Percentiles rank a stretch among this genome's conserved stretches.
Evolutionary conservation across 2,888 invertebrate genomes (phyloP).

Genomic region (Ephialtes manifestator): DNA sequence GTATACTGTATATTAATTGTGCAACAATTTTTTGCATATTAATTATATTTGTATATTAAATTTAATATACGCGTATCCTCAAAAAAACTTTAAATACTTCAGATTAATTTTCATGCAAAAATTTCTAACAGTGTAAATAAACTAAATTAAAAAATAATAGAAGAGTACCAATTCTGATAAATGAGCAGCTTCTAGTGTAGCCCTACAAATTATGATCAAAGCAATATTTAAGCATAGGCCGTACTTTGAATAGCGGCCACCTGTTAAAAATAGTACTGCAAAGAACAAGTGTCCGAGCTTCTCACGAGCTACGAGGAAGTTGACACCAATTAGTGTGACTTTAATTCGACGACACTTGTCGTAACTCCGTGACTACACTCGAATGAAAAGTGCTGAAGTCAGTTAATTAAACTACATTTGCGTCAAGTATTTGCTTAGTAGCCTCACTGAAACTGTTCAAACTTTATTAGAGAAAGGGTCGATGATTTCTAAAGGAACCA

Average conservation of each 20-base stretch:
- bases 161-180: too few species aligned
- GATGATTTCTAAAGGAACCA: neutral
- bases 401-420: constrained; percentile 9
- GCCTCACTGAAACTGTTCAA: neutral
- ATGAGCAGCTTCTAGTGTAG: too few species aligned
- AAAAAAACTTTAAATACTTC: too few species aligned
- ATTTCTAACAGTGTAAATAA: too few species aligned
- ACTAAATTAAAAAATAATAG: too few species aligned
- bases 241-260: neutral
- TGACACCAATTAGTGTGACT: constrained; percentile 62
- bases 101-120: too few species aligned
- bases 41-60: too few species aligned
- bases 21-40: too few species aligned
- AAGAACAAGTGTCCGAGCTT: constrained; percentile 29
- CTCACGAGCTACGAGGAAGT: constrained; percentile 38
- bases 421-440: neutral
- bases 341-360: constrained; percentile 52
- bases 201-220: neutral
- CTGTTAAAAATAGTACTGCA: constrained; percentile 44
- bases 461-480: constrained; percentile 1
- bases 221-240: neutral
- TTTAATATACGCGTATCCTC: too few species aligned
- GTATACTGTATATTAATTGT: too few species aligned
- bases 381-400: constrained; percentile 1
- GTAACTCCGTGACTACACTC: constrained; percentile 4